phyloP scores from a whole-genome alignment of 2,113 vertebrate species.

The Chionodraco myersi region DNA sequence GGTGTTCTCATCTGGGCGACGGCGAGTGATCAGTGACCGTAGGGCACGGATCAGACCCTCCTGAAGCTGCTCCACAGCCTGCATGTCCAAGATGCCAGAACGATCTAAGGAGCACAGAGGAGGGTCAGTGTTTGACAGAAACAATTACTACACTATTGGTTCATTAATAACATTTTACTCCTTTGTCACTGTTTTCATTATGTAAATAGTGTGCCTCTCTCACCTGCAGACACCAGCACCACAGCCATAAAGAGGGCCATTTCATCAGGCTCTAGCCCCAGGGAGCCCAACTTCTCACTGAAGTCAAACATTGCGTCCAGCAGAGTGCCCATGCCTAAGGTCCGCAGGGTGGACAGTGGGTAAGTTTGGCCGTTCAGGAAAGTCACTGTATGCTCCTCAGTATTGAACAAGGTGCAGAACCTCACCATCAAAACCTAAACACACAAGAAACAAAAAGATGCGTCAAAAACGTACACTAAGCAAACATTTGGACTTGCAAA shows the following conservation, averaged over 20 bases:
- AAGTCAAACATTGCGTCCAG: constrained; percentile 87
- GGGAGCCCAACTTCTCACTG: constrained; percentile 82
- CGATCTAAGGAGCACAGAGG: constrained; percentile 73
- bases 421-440: constrained; percentile 86
- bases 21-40: constrained; percentile 79
- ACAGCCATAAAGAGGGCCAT: constrained; percentile 88
- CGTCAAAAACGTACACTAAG: not conserved
- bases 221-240: constrained; percentile 87
- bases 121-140: not conserved
- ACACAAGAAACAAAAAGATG: not conserved
- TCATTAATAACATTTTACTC: not conserved
- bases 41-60: constrained; percentile 83
- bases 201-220: constrained; percentile 30
- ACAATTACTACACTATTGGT: not conserved
- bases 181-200: not conserved
- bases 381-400: constrained; percentile 79
- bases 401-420: constrained; percentile 85
- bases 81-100: constrained; percentile 78
- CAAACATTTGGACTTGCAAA: not conserved
- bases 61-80: constrained; percentile 85
- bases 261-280: constrained; percentile 84
- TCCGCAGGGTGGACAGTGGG: constrained; percentile 74
- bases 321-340: constrained; percentile 83
- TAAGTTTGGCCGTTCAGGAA: constrained; percentile 86
- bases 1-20: constrained; percentile 77